Percentiles rank a stretch among this genome's conserved stretches.
Evolutionary conservation across 2,113 vertebrate species (phyloP).

Genomic region (Forbesichthys agassizii): DNA sequence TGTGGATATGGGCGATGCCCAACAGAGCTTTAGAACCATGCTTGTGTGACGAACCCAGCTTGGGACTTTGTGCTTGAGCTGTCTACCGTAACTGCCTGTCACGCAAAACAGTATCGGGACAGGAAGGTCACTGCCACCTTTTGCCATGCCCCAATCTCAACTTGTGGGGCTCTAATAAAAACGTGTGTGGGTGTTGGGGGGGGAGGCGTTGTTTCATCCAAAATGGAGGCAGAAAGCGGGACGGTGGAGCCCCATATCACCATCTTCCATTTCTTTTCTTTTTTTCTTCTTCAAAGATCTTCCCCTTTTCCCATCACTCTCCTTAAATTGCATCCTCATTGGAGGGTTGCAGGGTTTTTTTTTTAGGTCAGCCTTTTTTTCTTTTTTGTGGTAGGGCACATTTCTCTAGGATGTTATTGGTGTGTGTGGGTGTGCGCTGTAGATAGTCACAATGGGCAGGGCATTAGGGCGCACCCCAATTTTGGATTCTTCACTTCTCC

Average conservation of each 20-base stretch:
- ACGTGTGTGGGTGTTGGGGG: constrained; percentile 23
- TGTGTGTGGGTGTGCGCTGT: constrained; percentile 44
- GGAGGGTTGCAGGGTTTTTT: constrained; percentile 48
- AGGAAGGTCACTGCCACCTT: constrained; percentile 28
- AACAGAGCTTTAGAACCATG: constrained; percentile 71
- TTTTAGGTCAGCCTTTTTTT: constrained; percentile 59
- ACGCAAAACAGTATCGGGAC: constrained; percentile 57
- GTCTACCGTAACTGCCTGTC: constrained; percentile 74
- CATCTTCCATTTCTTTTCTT: constrained; percentile 44
- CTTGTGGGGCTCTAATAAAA: too few relatives aligned
- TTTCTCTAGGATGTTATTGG: constrained; percentile 54
- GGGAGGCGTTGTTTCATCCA: constrained; percentile 23
- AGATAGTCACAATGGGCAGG: constrained; percentile 58
- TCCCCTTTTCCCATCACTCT: constrained; percentile 58
- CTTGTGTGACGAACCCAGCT: constrained; percentile 74
- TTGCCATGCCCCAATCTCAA: too few relatives aligned
- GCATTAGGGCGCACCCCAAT: constrained; percentile 70
- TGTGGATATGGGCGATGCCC: constrained; percentile 64
- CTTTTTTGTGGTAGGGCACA: constrained; percentile 49
- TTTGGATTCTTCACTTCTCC: constrained; percentile 66
- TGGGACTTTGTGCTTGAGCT: constrained; percentile 74
- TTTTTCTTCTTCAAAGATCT: constrained; percentile 51
- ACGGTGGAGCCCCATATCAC: constrained; percentile 42
- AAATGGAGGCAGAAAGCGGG: constrained; percentile 41
- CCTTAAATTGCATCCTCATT: constrained; percentile 65